Conservation (phyloP, 1,140 invertebrate species). For the Brachionus manjavacas region DNA sequence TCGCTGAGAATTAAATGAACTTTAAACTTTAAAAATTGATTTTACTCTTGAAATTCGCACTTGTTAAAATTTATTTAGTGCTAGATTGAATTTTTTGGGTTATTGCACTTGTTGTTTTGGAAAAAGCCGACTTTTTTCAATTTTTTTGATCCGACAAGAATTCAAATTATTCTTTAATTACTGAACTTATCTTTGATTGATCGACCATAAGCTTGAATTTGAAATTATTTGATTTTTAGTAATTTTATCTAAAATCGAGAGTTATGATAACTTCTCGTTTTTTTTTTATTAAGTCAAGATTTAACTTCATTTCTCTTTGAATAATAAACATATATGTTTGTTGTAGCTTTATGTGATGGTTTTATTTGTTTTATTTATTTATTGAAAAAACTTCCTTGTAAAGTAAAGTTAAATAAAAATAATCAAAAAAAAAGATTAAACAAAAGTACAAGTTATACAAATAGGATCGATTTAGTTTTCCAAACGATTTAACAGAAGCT, state of each 20-base stretch:
- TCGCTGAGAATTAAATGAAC: background rate
- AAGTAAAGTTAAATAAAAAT: background rate
- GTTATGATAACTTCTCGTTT: background rate
- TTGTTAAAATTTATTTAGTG: background rate
- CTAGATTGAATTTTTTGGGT: background rate
- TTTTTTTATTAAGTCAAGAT: background rate
- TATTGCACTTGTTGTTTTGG: background rate
- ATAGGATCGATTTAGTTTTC: background rate
- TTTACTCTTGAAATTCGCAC: background rate
- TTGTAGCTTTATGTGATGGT: background rate
- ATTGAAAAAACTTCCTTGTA: background rate
- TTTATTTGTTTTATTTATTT: background rate
- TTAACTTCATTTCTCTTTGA: background rate
- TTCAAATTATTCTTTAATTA: background rate
- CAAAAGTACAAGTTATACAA: background rate
- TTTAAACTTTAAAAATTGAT: background rate
- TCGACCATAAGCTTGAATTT: background rate
- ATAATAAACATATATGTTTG: background rate
- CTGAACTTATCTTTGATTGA: no score
- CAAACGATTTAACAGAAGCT: background rate
- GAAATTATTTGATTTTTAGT: background rate
- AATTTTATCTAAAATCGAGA: background rate
- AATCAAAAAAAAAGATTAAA: background rate
- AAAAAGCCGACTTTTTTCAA: background rate
- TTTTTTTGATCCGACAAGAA: background rate